A percentile compares a stretch with the other conserved stretches of the same genome.
phyloP scores from a whole-genome alignment of 2,113 vertebrate species.

The Galeopterus variegatus region DNA sequence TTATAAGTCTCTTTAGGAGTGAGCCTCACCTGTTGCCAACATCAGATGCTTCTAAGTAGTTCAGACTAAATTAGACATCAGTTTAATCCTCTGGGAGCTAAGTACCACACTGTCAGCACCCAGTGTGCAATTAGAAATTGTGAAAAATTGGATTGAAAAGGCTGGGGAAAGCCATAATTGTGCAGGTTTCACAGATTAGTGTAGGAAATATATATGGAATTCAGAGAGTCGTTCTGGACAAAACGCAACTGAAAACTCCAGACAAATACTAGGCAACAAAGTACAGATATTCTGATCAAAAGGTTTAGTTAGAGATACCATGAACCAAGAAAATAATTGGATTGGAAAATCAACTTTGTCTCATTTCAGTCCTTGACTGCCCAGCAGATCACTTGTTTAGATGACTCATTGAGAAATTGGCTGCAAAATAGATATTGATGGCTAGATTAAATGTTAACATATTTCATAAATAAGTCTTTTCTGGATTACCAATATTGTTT shows the following conservation, averaged over 20 bases:
- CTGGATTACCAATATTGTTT: neutral
- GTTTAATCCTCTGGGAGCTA: neutral
- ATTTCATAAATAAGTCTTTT: neutral
- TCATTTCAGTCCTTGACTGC: neutral
- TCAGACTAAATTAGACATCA: neutral
- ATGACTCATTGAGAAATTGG: neutral
- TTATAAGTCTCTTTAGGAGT: fast-evolving
- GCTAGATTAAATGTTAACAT: neutral
- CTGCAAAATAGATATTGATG: neutral
- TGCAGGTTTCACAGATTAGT: neutral
- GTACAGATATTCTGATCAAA: neutral
- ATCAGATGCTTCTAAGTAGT: neutral
- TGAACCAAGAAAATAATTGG: neutral
- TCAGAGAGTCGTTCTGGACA: neutral
- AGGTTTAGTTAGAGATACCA: neutral
- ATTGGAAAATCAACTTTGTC: neutral
- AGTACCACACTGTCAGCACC: neutral
- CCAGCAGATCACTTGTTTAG: neutral
- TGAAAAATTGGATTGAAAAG: neutral
- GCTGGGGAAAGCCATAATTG: neutral
- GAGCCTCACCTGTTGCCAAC: neutral
- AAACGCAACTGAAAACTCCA: neutral
- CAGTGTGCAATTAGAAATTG: neutral
- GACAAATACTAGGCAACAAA: neutral
- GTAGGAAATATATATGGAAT: neutral